These are phyloP conservation scores for Grus americana DNA, from an alignment of 2,113 vertebrate species.

Conservation along the genomic window DNA sequence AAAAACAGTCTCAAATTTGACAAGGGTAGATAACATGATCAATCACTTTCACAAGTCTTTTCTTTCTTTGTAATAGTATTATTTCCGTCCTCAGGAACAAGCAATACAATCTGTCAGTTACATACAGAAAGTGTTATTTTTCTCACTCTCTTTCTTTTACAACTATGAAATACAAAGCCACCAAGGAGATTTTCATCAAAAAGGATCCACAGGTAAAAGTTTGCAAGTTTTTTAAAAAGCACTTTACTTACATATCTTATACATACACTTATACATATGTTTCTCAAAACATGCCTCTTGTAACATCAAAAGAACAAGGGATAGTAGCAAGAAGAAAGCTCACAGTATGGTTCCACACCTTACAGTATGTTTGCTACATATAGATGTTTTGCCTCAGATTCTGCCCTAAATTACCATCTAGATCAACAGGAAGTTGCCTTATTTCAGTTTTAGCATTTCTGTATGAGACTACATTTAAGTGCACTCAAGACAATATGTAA, in stretches of 20 bases:
- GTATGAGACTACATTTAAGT: neutral
- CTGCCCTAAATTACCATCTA: neutral
- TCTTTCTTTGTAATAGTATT: neutral
- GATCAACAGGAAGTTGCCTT: neutral
- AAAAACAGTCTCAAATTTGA: conserved; percentile 6
- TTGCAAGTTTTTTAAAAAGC: neutral
- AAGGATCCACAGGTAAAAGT: neutral
- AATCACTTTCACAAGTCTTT: neutral
- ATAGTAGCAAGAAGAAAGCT: neutral
- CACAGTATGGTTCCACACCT: neutral
- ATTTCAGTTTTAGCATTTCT: neutral
- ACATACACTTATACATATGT: neutral
- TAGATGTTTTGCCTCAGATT: neutral
- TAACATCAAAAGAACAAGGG: neutral
- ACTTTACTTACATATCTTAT: neutral
- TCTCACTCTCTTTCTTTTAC: neutral
- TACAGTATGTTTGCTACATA: neutral
- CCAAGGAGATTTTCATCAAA: neutral
- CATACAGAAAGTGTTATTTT: neutral
- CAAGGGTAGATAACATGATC: neutral
- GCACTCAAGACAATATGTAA: neutral
- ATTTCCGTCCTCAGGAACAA: neutral
- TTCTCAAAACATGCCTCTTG: neutral
- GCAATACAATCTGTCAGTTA: neutral
- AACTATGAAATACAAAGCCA: neutral